phyloP scores from a whole-genome alignment of 2,888 invertebrate genomes.

The Sisyra terminalis region DNA sequence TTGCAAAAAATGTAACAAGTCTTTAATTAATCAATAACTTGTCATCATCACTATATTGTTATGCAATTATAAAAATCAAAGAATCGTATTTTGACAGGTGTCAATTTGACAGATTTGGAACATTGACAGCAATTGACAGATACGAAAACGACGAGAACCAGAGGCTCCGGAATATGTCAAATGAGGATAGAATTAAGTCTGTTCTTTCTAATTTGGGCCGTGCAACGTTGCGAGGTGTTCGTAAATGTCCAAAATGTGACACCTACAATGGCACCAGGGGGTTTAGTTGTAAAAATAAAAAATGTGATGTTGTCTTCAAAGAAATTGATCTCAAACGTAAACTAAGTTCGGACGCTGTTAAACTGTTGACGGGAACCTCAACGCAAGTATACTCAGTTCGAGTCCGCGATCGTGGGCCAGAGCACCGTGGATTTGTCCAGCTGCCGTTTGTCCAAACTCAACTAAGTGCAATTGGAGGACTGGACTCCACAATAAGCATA shows the following conservation, averaged over 20 bases:
- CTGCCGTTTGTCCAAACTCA: conserved; percentile 26
- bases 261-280: conserved; percentile 60
- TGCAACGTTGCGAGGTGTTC: conserved; percentile 50
- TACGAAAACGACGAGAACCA: too few relatives aligned
- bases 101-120: too few relatives aligned
- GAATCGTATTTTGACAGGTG: too few relatives aligned
- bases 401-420: conserved; percentile 47
- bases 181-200: conserved; percentile 5
- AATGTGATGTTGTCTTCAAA: conserved; percentile 48
- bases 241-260: conserved; percentile 60
- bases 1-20: neutral
- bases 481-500: conserved; percentile 11
- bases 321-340: conserved; percentile 36
- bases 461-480: conserved; percentile 17
- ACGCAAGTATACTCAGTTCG: conserved; percentile 51
- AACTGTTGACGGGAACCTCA: conserved; percentile 41
- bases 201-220: conserved; percentile 20
- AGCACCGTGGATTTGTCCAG: conserved; percentile 59
- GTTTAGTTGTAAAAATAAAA: conserved; percentile 53
- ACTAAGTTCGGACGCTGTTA: conserved; percentile 44
- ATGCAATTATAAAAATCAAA: too few relatives aligned
- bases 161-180: conserved; percentile 5
- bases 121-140: neutral
- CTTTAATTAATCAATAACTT: too few relatives aligned
- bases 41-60: too few relatives aligned